Evolutionary conservation across 2,888 invertebrate species (phyloP), one percentile per base, ranked within the genome.

Genomic region (Emmelina monodactyla): DNA sequence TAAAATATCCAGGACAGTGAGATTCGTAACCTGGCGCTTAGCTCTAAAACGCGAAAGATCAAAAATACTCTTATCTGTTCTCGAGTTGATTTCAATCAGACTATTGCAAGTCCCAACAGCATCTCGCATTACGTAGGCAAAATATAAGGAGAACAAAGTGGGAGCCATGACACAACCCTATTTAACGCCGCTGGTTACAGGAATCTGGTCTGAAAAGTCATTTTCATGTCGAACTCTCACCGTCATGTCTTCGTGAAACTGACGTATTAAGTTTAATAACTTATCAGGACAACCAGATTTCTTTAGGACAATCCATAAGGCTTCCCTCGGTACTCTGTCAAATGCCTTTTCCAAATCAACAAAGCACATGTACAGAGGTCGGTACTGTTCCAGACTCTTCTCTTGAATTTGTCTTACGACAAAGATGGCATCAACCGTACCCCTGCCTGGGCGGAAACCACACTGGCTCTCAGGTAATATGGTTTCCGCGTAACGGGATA

Each of bases 311-410:
- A 14, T 13, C 40, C 43, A 41, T 1, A 46, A 32, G 13, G 45
- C 43, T 3, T 14, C 22, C 2, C 40, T 19, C 10, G 40, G 41
- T 1, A 42, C 38, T 14, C 42, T 13, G 11, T 44, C 40, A 31
- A 44, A 44, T 7, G 43, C 41, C 22, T 41, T 45, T 25, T 42
- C 38, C 2, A 45, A 16, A 15, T 42, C 41, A 2, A 36, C 38
- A 28, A 40, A 42, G 22, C 41, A 44, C 22, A 42, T 16, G 14
- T 38, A 40, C 1, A 44, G 32, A 10, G 25, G 16, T 5, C 35
- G 38, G 4, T 35, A 16, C 14, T 42, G 42, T 34, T 44, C 43
- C 3, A 33, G 9, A 16, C 39, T 40, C 31, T 42, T 43, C 32
- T 41, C 41, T 16, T 42, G 39, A 1, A 43, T 6, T 33, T 43